Base-by-base conservation (phyloP, 2,113 vertebrate species). In the Tachuris rubrigastra region DNA sequence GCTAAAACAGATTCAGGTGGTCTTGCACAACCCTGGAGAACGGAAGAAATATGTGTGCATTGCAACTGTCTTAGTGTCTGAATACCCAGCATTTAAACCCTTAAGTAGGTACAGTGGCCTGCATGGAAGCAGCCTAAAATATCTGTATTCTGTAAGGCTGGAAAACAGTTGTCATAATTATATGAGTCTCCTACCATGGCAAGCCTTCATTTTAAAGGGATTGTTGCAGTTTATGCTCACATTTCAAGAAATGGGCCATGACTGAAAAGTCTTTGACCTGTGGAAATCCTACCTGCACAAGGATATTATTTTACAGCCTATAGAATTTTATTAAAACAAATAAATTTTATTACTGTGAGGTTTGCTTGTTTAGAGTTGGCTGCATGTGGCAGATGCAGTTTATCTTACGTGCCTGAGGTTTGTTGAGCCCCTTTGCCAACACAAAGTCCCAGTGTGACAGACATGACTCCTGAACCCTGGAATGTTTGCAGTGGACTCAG, bases 221-320 rank as follows among this genome's bases (percentile, higher is more conserved):
- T 92, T 93, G 72, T 88, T 90, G 47, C 78, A 78, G 56, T 89
- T 95, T 35, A 67, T 87, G 55, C 86, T 90, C 80, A 47, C 62
- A 59, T 96, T 85, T 86, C 65, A 88, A 90, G 84, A 94, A 96
- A 92, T 63, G 76, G 52, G 42, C 77, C 95, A 86, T 94, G 94
- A 94, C 94, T 81, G 74, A 59, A 74, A 94, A 95, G 94, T 89
- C 87, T 74, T 69, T 95, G 95, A 94, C 94, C 90, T 87, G 52
- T 93, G 85, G 89, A 90, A 96, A 97, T 96, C 76, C 71, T 93
- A 89, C 91, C 93, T 91, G 82, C 67, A 46, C 7, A 10, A 91
- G 77, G 84, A 84, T 94, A 95, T 96, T 97, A 78, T 91, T 97
- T 96, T 91, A 95, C 89, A 97, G 86, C 66, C 91, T 79, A 20